Conservation (phyloP, 2,888 invertebrate genomes). For the Agrypnus murinus region DNA sequence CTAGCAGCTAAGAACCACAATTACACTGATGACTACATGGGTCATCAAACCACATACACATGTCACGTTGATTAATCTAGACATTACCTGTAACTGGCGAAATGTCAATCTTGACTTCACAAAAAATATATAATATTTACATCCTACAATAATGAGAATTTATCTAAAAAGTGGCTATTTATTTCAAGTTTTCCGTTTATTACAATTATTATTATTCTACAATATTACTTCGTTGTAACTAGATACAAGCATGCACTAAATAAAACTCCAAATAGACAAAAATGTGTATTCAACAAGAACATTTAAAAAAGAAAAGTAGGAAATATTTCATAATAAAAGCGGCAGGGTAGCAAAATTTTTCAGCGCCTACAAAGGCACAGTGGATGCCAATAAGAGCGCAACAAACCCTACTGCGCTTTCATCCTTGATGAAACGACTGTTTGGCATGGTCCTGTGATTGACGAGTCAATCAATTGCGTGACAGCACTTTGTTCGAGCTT, state of each 20-base stretch:
- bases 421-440: constrained; percentile 55
- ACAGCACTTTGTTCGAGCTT: constrained; percentile 36
- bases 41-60: constrained; percentile 11
- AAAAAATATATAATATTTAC: no score
- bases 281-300: no score
- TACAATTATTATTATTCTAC: no score
- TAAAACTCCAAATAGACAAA: no score
- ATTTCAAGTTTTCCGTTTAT: no score
- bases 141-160: no score
- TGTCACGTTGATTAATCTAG: constrained; percentile 4
- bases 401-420: constrained; percentile 25
- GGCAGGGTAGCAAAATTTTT: not conserved
- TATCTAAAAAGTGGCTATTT: no score
- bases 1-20: not conserved
- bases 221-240: no score
- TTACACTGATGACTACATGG: constrained; percentile 10
- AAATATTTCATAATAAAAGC: no score
- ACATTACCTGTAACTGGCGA: not conserved
- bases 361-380: constrained; percentile 4
- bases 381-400: constrained; percentile 27
- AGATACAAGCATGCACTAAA: no score
- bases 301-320: no score
- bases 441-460: constrained; percentile 61
- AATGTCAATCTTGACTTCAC: no score
- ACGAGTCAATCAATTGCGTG: constrained; percentile 60